These are phyloP conservation scores for Mycogona germanica DNA, from an alignment of 2,888 invertebrate species.

Conservation along the genomic window DNA sequence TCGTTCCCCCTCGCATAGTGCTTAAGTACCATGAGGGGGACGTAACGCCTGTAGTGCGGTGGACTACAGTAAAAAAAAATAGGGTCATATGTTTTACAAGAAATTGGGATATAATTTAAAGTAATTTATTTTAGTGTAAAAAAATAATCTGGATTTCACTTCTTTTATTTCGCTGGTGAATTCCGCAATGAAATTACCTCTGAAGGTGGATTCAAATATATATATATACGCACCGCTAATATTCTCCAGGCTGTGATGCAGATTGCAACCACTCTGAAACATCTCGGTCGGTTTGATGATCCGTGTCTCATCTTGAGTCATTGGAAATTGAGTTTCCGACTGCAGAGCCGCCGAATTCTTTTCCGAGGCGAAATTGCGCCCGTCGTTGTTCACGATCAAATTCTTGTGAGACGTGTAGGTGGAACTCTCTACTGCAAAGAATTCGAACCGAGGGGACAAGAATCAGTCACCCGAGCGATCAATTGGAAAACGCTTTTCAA, in stretches of 20 bases:
- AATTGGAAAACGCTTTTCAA: too few species aligned
- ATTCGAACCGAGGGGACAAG: conserved; percentile 6
- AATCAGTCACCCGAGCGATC: conserved; percentile 7
- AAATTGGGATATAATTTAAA: background rate
- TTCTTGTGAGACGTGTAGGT: conserved; percentile 15
- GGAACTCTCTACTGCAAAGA: conserved; percentile 13
- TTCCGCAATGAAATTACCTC: background rate
- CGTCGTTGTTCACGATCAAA: conserved; percentile 14
- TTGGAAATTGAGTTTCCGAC: conserved; percentile 12
- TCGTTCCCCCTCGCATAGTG: too few species aligned
- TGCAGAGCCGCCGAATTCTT: conserved; percentile 6
- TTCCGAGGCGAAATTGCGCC: conserved; percentile 10
- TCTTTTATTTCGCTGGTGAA: background rate
- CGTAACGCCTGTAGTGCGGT: too few species aligned
- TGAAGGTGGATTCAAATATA: background rate
- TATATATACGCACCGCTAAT: conserved; percentile 9
- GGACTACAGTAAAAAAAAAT: too few species aligned
- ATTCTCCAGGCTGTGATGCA: conserved; percentile 10
- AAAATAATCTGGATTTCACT: too few species aligned
- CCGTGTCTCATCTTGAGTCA: conserved; percentile 4
- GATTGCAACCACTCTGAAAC: conserved; percentile 8
- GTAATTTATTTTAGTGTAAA: too few species aligned
- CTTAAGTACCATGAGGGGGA: too few species aligned
- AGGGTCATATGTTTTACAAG: too few species aligned
- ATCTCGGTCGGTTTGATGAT: conserved; percentile 12